phyloP scores from a whole-genome alignment of 2,888 invertebrate genomes.

The Teleiodes luculella region DNA sequence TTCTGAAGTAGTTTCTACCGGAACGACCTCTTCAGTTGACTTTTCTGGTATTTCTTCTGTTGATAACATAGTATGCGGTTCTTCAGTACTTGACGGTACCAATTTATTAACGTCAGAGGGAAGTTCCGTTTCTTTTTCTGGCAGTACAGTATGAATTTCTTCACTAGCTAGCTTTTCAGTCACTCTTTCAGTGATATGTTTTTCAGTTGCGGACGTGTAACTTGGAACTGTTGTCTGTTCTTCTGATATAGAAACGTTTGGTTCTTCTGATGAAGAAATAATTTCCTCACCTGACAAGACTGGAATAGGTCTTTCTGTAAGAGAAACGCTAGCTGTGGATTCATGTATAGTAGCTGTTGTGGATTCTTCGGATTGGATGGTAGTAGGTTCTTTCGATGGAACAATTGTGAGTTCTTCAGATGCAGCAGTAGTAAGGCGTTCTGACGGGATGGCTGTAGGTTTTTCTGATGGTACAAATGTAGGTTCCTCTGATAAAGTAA shows the following conservation, averaged over 20 bases:
- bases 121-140: conserved; percentile 21
- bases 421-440: not conserved
- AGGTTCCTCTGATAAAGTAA: conserved; percentile 19
- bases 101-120: conserved; percentile 20
- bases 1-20: conserved; percentile 1
- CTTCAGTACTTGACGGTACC: conserved; percentile 15
- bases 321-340: not conserved
- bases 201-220: conserved; percentile 24
- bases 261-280: not conserved
- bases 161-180: conserved; percentile 23
- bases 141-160: conserved; percentile 28
- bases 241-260: not conserved
- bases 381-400: not conserved
- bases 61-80: conserved; percentile 8
- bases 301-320: not conserved
- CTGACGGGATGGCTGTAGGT: not conserved
- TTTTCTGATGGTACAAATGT: conserved; percentile 23
- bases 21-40: conserved; percentile 18
- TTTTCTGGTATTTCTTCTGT: conserved; percentile 28
- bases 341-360: not conserved
- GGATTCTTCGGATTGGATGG: not conserved
- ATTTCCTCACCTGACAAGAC: not conserved
- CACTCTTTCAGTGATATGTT: conserved; percentile 24
- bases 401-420: not conserved
- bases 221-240: not conserved